Percentiles rank a stretch among this genome's conserved stretches.
Conservation (phyloP, 2,888 invertebrate species). For the Eulithis testata region DNA sequence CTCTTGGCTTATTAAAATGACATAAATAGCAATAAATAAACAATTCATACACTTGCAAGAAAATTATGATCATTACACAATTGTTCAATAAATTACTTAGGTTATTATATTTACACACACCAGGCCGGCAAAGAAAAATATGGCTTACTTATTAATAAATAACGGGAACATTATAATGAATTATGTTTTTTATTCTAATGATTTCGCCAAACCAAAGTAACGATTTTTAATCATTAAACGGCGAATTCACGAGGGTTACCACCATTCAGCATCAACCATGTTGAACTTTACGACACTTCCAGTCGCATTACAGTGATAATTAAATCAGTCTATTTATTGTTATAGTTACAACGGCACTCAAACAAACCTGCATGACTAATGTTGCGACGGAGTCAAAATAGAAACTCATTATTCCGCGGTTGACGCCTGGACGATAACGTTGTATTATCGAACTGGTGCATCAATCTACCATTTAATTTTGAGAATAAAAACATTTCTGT, state of each 20-base stretch:
- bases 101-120: no score
- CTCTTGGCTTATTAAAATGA: not conserved
- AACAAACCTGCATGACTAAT: not conserved
- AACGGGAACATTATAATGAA: no score
- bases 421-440: not conserved
- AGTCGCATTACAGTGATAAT: not conserved
- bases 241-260: no score
- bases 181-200: no score
- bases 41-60: not conserved
- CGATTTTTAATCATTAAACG: no score
- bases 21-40: not conserved
- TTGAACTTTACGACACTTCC: not conserved
- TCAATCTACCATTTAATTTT: no score
- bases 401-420: slow-evolving; percentile 1
- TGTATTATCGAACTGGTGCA: no score
- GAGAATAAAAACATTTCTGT: no score
- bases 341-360: not conserved
- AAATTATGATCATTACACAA: slow-evolving; percentile 1
- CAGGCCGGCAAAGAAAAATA: no score
- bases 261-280: no score
- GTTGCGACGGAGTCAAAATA: slow-evolving; percentile 2
- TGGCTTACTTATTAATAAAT: no score
- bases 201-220: no score
- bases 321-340: slow-evolving; percentile 4
- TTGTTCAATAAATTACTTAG: not conserved